Conservation (phyloP, 2,797 vertebrate genomes). For the Pygocentrus nattereri region DNA sequence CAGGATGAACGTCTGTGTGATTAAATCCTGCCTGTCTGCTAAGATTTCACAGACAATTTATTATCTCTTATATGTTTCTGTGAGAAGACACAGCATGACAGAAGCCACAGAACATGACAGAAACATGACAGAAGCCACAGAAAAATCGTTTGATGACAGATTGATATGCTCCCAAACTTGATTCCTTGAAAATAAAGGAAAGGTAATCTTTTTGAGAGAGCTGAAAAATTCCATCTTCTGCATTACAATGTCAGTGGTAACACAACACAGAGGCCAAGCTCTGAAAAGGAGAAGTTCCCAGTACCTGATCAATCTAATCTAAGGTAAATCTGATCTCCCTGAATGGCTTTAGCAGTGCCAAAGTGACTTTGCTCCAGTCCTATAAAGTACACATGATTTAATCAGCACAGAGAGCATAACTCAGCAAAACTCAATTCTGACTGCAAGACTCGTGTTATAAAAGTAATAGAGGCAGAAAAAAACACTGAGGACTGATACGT, state of each 20-base stretch:
- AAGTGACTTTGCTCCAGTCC: slow-evolving; percentile 40
- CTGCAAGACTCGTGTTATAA: slow-evolving; percentile 37
- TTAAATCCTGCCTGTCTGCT: slow-evolving; percentile 8
- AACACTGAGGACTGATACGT: not conserved
- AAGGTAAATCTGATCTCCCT: slow-evolving; percentile 37
- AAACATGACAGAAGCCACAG: not conserved
- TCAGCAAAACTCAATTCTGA: slow-evolving; percentile 39
- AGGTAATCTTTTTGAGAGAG: not conserved
- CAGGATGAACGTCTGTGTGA: slow-evolving; percentile 28
- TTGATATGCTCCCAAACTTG: not conserved
- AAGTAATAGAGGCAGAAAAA: slow-evolving; percentile 32
- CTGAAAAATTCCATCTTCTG: not conserved
- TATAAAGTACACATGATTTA: slow-evolving; percentile 40
- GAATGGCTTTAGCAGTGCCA: slow-evolving; percentile 34
- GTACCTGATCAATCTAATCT: slow-evolving; percentile 23
- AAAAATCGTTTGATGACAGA: not conserved
- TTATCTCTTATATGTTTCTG: not conserved
- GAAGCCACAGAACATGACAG: not conserved
- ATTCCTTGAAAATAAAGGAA: not conserved
- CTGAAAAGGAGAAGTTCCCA: not conserved
- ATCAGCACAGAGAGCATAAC: slow-evolving; percentile 45
- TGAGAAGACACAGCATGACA: not conserved
- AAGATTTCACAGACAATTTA: slow-evolving; percentile 16
- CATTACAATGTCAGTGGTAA: slow-evolving; percentile 23
- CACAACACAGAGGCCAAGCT: slow-evolving; percentile 2